Evolutionary conservation across 1,140 invertebrate genomes (phyloP), one percentile per base, ranked within the genome.

Genomic region (Aphaenogaster ashmeadi): DNA sequence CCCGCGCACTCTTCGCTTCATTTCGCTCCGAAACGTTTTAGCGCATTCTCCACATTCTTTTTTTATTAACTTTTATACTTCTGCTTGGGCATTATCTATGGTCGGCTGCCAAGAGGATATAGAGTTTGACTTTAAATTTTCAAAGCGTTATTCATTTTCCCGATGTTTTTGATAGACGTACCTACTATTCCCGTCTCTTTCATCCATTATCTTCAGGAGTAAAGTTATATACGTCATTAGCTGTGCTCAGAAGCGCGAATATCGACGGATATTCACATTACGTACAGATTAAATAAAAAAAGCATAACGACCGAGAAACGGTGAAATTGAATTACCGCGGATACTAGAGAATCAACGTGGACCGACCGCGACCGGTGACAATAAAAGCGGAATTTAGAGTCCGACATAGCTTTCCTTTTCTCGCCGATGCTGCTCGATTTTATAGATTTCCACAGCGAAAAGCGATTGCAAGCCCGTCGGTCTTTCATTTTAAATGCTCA

Each of bases 261-360:
- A 66, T 79, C 50, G 72, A n/a, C 13, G 18, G 11, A 18, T 41
- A 83, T 33, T 33, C 27, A 83, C 7, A 81, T 81, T 87, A 66
- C 33, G 18, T 60, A 47, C 18, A 80, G 33, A 52, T 47, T 69
- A 8, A 60, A 62, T 41, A 83, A 78, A 81, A 64, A 64, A 83
- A 62, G 6, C 18, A 52, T 36, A 36, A 27, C 75, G 54, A 21
- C 27, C 13, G 56, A n/a, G 3, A 81, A 81, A 86, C 62, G 62
- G 18, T 47, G 52, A 87, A 87, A 87, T 64, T 87, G 78, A 81
- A 87, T 87, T 87, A 87, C 13, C 9, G 47, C 44, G 41, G 52
- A 79, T 69, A 77, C 27, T 50, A 47, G 79, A 72, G 54, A 83
- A 72, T 56, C 62, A 80, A 66, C 36, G 60, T 50, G 50, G 13